These are phyloP conservation scores for Mirounga angustirostris DNA, from an alignment of 2,113 vertebrate species.

Conservation along the genomic window DNA sequence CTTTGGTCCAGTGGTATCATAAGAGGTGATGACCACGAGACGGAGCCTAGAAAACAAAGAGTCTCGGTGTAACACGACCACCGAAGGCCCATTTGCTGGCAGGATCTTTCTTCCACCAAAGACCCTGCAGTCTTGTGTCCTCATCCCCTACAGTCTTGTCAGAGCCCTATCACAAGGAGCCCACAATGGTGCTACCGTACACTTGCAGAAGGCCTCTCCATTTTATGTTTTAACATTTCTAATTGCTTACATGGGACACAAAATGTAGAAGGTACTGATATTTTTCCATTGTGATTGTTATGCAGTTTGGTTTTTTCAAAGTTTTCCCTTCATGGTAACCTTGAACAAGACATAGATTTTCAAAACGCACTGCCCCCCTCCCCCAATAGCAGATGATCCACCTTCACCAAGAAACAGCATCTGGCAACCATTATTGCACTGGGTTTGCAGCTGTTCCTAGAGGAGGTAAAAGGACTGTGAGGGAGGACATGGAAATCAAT, in stretches of 20 bases:
- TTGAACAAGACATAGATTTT: constrained; percentile 55
- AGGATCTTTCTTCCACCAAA: background rate
- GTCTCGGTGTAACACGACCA: background rate
- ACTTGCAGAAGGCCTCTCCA: background rate
- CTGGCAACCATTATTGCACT: constrained; percentile 71
- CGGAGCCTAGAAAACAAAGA: background rate
- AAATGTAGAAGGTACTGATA: constrained; percentile 22
- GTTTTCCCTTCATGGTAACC: constrained; percentile 26
- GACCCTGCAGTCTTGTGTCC: background rate
- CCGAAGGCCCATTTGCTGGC: background rate
- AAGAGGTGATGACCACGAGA: background rate
- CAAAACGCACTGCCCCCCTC: background rate
- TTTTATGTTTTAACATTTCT: constrained; percentile 54
- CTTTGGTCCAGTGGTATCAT: background rate
- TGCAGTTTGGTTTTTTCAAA: constrained; percentile 33
- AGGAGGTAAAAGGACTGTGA: constrained; percentile 68
- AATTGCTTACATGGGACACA: constrained; percentile 37
- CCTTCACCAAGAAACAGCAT: constrained; percentile 60
- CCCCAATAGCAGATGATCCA: constrained; percentile 43
- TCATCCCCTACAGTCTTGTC: background rate
- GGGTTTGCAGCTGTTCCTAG: constrained; percentile 58
- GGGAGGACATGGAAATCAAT: constrained; percentile 62
- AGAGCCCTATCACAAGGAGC: background rate
- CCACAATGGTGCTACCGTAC: background rate
- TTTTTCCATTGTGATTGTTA: constrained; percentile 51